These are phyloP conservation scores for Ctenicera cuprea DNA, from an alignment of 2,888 invertebrate genomes.

Conservation along the genomic window DNA sequence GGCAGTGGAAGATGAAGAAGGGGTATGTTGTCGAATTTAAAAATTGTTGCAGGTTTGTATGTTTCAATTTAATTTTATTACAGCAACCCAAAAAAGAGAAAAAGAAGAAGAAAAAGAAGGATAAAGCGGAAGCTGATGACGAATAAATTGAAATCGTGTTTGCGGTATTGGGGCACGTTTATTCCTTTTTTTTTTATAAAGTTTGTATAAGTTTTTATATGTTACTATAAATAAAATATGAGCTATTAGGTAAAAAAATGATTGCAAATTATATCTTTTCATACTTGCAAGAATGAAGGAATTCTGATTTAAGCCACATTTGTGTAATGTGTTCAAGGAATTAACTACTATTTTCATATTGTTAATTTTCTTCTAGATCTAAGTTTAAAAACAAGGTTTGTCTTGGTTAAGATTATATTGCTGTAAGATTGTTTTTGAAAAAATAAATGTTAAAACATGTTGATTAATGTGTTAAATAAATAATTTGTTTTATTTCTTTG, in stretches of 20 bases:
- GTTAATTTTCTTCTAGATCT: too few relatives aligned
- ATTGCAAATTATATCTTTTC: too few relatives aligned
- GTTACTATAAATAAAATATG: too few relatives aligned
- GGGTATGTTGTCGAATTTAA: not conserved
- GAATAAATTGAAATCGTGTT: conserved; percentile 14
- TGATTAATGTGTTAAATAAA: too few relatives aligned
- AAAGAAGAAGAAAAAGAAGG: conserved; percentile 79
- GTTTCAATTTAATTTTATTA: conserved; percentile 60
- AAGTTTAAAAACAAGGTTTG: too few relatives aligned
- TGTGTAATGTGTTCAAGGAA: not conserved
- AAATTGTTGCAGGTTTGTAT: not conserved
- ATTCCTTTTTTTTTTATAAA: not conserved
- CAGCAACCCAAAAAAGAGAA: conserved; percentile 78
- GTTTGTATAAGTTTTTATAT: too few relatives aligned
- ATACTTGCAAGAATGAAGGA: not conserved
- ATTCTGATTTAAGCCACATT: conserved; percentile 1
- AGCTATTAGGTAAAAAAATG: too few relatives aligned
- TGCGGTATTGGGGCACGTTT: not conserved
- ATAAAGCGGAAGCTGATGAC: conserved; percentile 30
- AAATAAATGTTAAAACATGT: too few relatives aligned
- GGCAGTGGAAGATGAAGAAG: conserved; percentile 13
- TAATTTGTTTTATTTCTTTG: too few relatives aligned
- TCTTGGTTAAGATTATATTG: too few relatives aligned
- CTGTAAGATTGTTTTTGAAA: too few relatives aligned
- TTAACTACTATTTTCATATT: too few relatives aligned